These are phyloP conservation scores for Netelia inedita DNA, from an alignment of 2,888 invertebrate species.

Conservation along the genomic window DNA sequence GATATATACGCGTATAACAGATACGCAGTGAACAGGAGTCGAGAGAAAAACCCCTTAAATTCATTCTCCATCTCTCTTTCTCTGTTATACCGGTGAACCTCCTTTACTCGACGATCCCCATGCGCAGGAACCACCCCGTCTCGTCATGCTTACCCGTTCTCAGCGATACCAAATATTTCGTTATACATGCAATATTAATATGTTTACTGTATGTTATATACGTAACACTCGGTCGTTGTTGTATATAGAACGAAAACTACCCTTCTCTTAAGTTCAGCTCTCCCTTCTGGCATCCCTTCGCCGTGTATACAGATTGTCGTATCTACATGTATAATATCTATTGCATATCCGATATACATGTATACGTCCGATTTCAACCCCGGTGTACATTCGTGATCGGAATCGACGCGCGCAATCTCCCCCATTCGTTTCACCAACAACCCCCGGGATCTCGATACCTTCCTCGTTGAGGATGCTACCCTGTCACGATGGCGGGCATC, in stretches of 20 bases:
- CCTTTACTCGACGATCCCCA: neutral
- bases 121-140: slow-evolving; percentile 30
- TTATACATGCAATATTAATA: slow-evolving; percentile 57
- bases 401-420: neutral
- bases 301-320: slow-evolving; percentile 38
- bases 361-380: neutral
- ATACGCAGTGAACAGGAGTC: slow-evolving; percentile 14
- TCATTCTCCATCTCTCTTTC: neutral
- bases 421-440: neutral
- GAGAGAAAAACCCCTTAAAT: slow-evolving; percentile 25
- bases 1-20: neutral
- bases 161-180: slow-evolving; percentile 58
- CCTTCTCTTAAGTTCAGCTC: slow-evolving; percentile 55
- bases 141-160: slow-evolving; percentile 61
- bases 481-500: slow-evolving; percentile 83
- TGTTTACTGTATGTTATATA: slow-evolving; percentile 23
- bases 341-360: neutral
- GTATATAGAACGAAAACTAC: slow-evolving; percentile 37
- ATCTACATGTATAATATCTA: neutral
- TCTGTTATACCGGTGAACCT: neutral
- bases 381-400: neutral
- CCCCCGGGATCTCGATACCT: slow-evolving; percentile 14
- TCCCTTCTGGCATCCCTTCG: slow-evolving; percentile 11
- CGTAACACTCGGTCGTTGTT: neutral
- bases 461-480: slow-evolving; percentile 72